Evolutionary conservation across 1,140 invertebrate genomes (phyloP), one percentile per base, ranked within the genome.

Genomic region (Tribolium madens): DNA sequence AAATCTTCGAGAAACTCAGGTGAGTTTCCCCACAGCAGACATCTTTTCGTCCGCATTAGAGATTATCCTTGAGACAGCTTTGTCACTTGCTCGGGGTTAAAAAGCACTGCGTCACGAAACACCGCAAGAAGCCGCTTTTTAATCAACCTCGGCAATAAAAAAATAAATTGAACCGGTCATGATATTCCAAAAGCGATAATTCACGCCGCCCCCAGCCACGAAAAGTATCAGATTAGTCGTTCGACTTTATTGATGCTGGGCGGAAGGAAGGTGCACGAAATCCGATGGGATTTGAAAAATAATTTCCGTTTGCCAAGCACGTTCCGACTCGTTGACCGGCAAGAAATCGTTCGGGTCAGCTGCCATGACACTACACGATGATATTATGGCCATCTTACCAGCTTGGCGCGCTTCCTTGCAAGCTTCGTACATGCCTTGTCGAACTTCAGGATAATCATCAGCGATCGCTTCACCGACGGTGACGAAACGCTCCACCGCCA

Each of bases 381-480:
- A 14, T 33, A 31, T 9, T 1, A 33, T 31, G 69, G 21, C 6
- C 21, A 57, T 71, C 87, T 87, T 87, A 98, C 97, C 97, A 84
- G 97, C 97, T 82, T 94, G 91, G 81, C 97, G 89, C 4, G 98
- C 97, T 84, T 99, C 97, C 84, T 96, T 96, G 87, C 98, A 99
- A 4, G 97, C 97, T 80, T 98, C 95, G 85, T 97, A 98, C 97
- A 99, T 99, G 83, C 98, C 97, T 82, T 94, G 92, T 80, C 96
- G 94, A 79, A 99, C 97, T 86, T 99, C 97, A 9, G 94, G 92
- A 89, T 99, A 98, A 89, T 99, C 97, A 87, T 98, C 96, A 18
- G 97, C 97, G 84, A 99, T 99, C 77, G 97, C 96, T 88, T 99
- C 97, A 26, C 97, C 98, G 72, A 99, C 97, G 1, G 95, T 95